phyloP scores from a whole-genome alignment of 2,113 vertebrate species.

The Bostrychus sinensis region DNA sequence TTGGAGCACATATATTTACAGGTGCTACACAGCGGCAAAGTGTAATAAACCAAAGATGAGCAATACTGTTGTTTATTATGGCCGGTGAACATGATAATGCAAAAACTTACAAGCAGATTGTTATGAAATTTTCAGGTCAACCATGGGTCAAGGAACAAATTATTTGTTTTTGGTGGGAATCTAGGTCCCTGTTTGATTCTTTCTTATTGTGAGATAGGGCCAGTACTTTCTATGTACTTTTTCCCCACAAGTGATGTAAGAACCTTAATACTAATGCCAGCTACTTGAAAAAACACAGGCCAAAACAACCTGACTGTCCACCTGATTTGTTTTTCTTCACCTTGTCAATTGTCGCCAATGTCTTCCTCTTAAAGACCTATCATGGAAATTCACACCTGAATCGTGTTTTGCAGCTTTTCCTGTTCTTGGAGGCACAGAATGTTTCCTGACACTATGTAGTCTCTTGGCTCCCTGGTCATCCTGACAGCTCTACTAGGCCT shows the following conservation, averaged over 20 bases:
- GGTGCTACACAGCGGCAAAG: background rate
- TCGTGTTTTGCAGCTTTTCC: slow-evolving; percentile 35
- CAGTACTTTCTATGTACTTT: no score
- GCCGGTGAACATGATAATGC: no score
- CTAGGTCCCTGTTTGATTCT: no score
- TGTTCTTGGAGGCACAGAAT: slow-evolving; percentile 37
- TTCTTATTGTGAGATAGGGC: no score
- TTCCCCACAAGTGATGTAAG: no score
- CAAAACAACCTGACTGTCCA: background rate
- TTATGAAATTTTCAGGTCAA: no score
- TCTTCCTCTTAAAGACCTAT: slow-evolving; percentile 35
- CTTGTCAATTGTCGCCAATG: slow-evolving; percentile 26
- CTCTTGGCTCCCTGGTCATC: slow-evolving; percentile 19
- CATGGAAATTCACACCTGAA: slow-evolving; percentile 29
- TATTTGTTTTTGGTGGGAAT: no score
- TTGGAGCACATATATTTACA: slow-evolving; percentile 1
- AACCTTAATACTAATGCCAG: no score
- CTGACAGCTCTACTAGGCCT: slow-evolving; percentile 49
- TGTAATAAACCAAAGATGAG: background rate
- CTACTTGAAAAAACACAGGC: background rate
- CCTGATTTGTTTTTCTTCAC: background rate
- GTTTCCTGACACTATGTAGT: slow-evolving; percentile 58
- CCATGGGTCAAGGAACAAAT: no score
- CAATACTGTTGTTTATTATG: background rate
- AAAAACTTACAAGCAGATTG: no score